Evolutionary conservation across 1,140 invertebrate species (phyloP).

Genomic region (Bilobella aurantiaca): DNA sequence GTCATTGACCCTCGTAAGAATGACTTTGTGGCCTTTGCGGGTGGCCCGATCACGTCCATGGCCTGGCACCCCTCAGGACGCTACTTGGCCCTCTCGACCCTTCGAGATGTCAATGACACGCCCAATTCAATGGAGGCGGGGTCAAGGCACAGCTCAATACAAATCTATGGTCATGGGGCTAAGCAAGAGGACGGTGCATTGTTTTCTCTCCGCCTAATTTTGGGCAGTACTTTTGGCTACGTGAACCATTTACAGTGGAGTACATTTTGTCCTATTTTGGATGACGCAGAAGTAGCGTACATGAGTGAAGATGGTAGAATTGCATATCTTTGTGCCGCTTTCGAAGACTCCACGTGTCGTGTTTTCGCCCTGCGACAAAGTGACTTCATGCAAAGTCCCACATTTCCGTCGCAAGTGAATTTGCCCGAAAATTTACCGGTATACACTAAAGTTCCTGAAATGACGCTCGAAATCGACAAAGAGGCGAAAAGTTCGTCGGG

Average conservation of each 20-base stretch:
- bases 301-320: conserved; percentile 7
- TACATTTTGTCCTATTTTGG: conserved; percentile 19
- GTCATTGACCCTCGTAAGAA: not conserved
- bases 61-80: conserved; percentile 27
- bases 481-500: not conserved
- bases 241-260: conserved; percentile 26
- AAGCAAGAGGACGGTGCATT: not conserved
- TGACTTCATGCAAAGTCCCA: conserved; percentile 9
- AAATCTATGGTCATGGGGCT: conserved; percentile 20
- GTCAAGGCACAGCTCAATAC: conserved; percentile 8
- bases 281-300: not conserved
- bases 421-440: conserved; percentile 13
- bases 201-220: conserved; percentile 9
- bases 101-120: conserved; percentile 1
- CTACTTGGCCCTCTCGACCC: conserved; percentile 19
- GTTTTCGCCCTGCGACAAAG: conserved; percentile 12
- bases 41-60: conserved; percentile 22
- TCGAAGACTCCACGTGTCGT: conserved; percentile 15
- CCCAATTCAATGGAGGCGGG: not conserved
- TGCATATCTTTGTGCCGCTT: conserved; percentile 20
- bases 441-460: conserved; percentile 26
- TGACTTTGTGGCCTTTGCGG: conserved; percentile 11
- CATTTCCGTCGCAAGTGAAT: not conserved
- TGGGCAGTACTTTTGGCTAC: conserved; percentile 18
- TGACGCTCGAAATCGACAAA: conserved; percentile 5